These are phyloP conservation scores for Rhea pennata DNA, from an alignment of 2,113 vertebrate genomes.

Conservation along the genomic window DNA sequence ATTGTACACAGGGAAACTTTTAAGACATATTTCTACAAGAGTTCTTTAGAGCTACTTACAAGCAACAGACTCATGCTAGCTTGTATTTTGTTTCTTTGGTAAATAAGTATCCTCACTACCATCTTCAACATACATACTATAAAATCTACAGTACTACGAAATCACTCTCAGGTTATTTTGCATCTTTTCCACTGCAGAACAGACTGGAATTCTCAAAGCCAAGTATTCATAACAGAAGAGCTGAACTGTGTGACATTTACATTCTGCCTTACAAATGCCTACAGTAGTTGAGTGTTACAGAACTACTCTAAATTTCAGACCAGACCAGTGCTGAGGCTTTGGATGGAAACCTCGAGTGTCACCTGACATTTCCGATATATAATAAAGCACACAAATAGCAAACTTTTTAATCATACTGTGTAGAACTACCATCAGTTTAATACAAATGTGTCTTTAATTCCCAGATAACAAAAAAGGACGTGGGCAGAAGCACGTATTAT, in stretches of 20 bases:
- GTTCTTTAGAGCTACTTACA: accelerated
- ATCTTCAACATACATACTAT: background rate
- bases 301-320: background rate
- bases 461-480: background rate
- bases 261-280: background rate
- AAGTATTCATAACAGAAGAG: background rate
- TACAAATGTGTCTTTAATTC: background rate
- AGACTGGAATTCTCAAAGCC: background rate
- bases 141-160: background rate
- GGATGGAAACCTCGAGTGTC: background rate
- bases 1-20: background rate
- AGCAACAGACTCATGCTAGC: accelerated
- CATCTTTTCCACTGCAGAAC: background rate
- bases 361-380: background rate
- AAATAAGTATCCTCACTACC: background rate
- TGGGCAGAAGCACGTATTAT: slow-evolving; percentile 19
- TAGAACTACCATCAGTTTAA: background rate
- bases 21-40: background rate
- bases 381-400: background rate
- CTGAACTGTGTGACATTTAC: background rate
- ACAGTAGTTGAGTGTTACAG: background rate
- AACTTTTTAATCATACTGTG: background rate
- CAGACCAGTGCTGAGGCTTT: background rate
- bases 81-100: background rate
- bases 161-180: background rate